Percentiles rank a stretch among this genome's conserved stretches.
Conservation (phyloP, 2,113 vertebrate species). For the human (Homo sapiens) region GRCh38 chr19:49808001-49808500, state of each 20-base stretch:
- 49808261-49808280: not conserved
- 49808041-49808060: not conserved
- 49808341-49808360: not conserved
- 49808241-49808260: not conserved
- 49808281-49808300: not conserved
- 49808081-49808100: fast-evolving
- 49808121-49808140: not conserved
- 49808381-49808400: not conserved
- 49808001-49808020: too few species aligned
- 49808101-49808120: not conserved
- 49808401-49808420: slow-evolving; percentile 74
- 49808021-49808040: not conserved
- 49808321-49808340: not conserved
- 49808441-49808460: slow-evolving; percentile 89
- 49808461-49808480: slow-evolving; percentile 84
- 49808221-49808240: too few species aligned
- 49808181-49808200: not conserved
- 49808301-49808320: not conserved
- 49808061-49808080: not conserved
- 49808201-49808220: not conserved
- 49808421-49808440: slow-evolving; percentile 88
- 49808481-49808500: slow-evolving; percentile 64
- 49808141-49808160: not conserved
- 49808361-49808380: not conserved
- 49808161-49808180: not conserved